Conservation (phyloP, 2,113 vertebrate genomes). For the Oceanodroma tethys region DNA sequence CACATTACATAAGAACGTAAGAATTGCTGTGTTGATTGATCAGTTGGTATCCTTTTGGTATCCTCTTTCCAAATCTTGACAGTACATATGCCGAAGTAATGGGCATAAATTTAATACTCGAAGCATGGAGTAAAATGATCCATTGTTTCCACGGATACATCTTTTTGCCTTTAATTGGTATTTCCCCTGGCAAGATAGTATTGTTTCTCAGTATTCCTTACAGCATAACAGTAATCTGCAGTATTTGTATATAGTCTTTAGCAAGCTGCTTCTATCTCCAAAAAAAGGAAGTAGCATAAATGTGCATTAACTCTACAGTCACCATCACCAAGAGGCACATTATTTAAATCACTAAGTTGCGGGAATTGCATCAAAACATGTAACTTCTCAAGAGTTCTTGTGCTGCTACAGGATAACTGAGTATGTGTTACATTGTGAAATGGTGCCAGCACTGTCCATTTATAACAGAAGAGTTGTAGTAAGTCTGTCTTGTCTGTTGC, state of each 20-base stretch:
- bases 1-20: background rate
- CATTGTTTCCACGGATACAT: background rate
- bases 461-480: background rate
- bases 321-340: accelerated
- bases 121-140: background rate
- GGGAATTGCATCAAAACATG: background rate
- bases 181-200: background rate
- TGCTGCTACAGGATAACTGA: background rate
- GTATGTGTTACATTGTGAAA: background rate
- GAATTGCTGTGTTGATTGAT: constrained; percentile 3
- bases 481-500: background rate
- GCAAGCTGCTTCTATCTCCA: background rate
- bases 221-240: background rate
- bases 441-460: background rate
- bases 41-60: background rate
- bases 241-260: background rate
- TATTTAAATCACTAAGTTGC: background rate
- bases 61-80: constrained; percentile 11
- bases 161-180: background rate
- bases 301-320: background rate
- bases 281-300: background rate
- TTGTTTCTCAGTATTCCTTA: background rate
- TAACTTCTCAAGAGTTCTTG: background rate
- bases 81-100: background rate
- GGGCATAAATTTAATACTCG: background rate